These are phyloP conservation scores for Salvelinus alpinus DNA, from an alignment of 2,113 vertebrate genomes.

Conservation along the genomic window DNA sequence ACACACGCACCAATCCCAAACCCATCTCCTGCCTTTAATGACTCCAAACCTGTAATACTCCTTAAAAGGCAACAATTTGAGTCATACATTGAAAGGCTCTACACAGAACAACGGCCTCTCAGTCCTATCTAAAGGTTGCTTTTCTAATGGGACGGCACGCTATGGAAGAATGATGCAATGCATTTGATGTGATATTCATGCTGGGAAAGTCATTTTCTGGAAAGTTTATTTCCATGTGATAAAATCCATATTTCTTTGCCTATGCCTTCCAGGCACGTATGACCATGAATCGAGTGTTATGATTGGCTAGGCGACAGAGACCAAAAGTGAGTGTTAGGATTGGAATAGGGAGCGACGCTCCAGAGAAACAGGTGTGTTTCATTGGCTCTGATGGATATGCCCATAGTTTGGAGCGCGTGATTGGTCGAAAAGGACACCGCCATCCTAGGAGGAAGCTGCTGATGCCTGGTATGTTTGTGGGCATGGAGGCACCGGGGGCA, in stretches of 20 bases:
- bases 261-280: conserved; percentile 39
- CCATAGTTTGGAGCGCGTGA: conserved; percentile 44
- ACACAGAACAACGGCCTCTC: conserved; percentile 45
- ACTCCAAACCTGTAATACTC: conserved; percentile 37
- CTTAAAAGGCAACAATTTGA: conserved; percentile 23
- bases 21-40: conserved; percentile 1
- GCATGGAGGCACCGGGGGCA: conserved; percentile 8
- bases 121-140: conserved; percentile 56
- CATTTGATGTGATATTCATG: conserved; percentile 51
- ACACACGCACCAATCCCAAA: not conserved
- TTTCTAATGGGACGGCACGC: conserved; percentile 25
- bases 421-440: conserved; percentile 56
- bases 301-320: conserved; percentile 57
- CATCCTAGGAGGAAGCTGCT: conserved; percentile 36
- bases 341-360: conserved; percentile 53
- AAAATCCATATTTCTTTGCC: conserved; percentile 57
- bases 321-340: conserved; percentile 69
- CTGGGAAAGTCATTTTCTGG: conserved; percentile 54
- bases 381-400: conserved; percentile 64
- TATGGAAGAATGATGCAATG: conserved; percentile 60
- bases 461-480: conserved; percentile 56
- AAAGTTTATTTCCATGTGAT: conserved; percentile 27
- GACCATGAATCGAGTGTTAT: conserved; percentile 57
- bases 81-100: conserved; percentile 52
- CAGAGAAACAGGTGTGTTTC: conserved; percentile 66